phyloP scores from a whole-genome alignment of 1,140 invertebrate species.

The Laupala kohalensis region DNA sequence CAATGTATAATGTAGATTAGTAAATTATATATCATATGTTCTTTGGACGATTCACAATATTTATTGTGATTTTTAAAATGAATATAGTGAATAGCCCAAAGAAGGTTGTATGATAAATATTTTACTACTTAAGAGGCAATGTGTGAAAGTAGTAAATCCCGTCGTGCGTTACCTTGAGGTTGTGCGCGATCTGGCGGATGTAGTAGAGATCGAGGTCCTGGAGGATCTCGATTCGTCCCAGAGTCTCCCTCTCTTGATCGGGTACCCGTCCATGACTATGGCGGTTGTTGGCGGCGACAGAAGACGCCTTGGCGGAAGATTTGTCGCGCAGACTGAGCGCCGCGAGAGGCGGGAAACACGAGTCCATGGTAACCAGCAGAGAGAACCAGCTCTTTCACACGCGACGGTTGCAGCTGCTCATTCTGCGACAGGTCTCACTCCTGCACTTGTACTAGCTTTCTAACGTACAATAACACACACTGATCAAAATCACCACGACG shows the following conservation, averaged over 20 bases:
- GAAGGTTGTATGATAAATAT: too few relatives aligned
- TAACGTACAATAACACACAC: too few relatives aligned
- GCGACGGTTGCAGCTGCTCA: not conserved
- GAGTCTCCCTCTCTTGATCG: slow-evolving; percentile 13
- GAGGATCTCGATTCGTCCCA: slow-evolving; percentile 34
- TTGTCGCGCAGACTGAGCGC: slow-evolving; percentile 28
- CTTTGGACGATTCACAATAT: too few relatives aligned
- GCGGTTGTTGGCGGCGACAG: slow-evolving; percentile 21
- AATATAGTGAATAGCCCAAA: too few relatives aligned
- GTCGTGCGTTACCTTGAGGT: slow-evolving; percentile 35
- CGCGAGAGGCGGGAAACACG: slow-evolving; percentile 34
- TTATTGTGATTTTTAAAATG: too few relatives aligned
- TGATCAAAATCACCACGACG: not conserved
- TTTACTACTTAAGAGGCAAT: too few relatives aligned
- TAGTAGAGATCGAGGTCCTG: slow-evolving; percentile 43
- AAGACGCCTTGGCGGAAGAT: slow-evolving; percentile 18
- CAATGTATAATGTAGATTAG: too few relatives aligned
- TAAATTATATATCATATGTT: too few relatives aligned
- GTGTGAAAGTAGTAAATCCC: too few relatives aligned
- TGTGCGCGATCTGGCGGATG: slow-evolving; percentile 41
- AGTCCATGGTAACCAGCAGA: slow-evolving; percentile 34
- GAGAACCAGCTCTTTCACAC: too few relatives aligned
- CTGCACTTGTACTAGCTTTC: too few relatives aligned
- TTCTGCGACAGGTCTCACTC: too few relatives aligned
- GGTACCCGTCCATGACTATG: slow-evolving; percentile 22